These are phyloP conservation scores for Lasius platythorax DNA, from an alignment of 2,888 invertebrate genomes.

Conservation along the genomic window DNA sequence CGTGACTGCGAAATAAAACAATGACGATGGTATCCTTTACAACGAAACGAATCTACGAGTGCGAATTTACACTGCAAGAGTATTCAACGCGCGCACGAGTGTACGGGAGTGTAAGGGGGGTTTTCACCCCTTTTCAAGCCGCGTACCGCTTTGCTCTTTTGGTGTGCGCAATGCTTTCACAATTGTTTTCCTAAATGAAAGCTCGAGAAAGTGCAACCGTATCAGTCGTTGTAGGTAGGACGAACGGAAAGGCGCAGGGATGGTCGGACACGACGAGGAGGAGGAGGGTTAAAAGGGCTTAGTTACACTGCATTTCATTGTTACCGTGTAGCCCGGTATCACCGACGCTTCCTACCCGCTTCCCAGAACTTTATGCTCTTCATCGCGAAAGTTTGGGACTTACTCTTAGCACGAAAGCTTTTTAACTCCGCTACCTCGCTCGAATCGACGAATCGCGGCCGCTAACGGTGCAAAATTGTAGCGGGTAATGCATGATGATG, in stretches of 20 bases:
- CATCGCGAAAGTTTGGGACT: conserved; percentile 66
- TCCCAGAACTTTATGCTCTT: conserved; percentile 57
- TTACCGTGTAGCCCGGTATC: conserved; percentile 60
- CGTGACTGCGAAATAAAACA: conserved; percentile 45
- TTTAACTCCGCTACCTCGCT: conserved; percentile 55
- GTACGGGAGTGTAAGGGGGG: background rate
- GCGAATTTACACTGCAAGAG: conserved; percentile 40
- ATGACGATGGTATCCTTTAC: conserved; percentile 48
- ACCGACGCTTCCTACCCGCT: conserved; percentile 55
- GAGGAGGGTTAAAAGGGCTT: conserved; percentile 60
- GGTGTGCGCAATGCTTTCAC: conserved; percentile 68
- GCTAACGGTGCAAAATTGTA: conserved; percentile 49
- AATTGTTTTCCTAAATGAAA: conserved; percentile 79
- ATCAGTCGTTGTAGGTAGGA: conserved; percentile 27
- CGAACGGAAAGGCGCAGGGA: conserved; percentile 41
- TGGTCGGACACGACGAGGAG: conserved; percentile 48
- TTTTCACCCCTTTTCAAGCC: conserved; percentile 49
- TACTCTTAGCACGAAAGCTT: conserved; percentile 64
- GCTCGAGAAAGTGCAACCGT: conserved; percentile 67
- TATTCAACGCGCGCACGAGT: conserved; percentile 30
- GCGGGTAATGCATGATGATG: conserved; percentile 26
- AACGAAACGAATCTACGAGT: conserved; percentile 51
- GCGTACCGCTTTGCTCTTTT: conserved; percentile 62
- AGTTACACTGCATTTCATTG: conserved; percentile 75
- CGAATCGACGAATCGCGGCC: conserved; percentile 39